A percentile compares a stretch with the other conserved stretches of the same genome.
Evolutionary conservation across 2,888 invertebrate species (phyloP).

Genomic region (Latrodectus elegans): DNA sequence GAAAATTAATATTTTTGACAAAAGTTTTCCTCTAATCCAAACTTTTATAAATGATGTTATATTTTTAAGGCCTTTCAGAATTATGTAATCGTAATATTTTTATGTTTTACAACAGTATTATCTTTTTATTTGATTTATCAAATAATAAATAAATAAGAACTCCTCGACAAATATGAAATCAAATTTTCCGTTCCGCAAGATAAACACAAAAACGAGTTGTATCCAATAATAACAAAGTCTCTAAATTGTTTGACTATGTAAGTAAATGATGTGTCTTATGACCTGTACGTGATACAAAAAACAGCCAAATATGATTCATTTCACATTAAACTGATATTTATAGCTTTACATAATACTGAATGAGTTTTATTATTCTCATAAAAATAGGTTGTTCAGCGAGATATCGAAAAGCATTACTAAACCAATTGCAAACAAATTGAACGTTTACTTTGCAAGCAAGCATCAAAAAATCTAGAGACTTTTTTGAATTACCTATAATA

Average conservation of each 20-base stretch:
- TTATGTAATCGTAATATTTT: too few species aligned
- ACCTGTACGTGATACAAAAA: slow-evolving; percentile 24
- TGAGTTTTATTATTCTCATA: slow-evolving; percentile 35
- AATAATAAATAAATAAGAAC: not conserved
- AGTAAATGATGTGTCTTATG: slow-evolving; percentile 13
- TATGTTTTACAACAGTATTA: too few species aligned
- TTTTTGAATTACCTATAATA: too few species aligned
- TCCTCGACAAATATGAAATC: not conserved
- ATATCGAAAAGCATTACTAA: slow-evolving; percentile 23
- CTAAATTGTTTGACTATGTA: not conserved
- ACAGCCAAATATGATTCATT: slow-evolving; percentile 34
- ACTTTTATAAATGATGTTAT: too few species aligned
- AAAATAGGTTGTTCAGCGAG: slow-evolving; percentile 19
- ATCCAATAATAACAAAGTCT: not conserved
- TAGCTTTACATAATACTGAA: slow-evolving; percentile 50
- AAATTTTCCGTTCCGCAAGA: not conserved
- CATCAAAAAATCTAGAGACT: too few species aligned
- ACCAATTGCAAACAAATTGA: slow-evolving; percentile 26
- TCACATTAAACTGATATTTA: slow-evolving; percentile 45
- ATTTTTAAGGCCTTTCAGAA: too few species aligned
- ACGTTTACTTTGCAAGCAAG: slow-evolving; percentile 4
- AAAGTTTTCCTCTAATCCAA: too few species aligned
- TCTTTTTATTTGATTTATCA: too few species aligned
- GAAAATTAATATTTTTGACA: too few species aligned
- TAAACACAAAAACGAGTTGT: slow-evolving; percentile 1